Conservation (phyloP, 2,888 invertebrate genomes). For the Petrolisthes manimaculis region DNA sequence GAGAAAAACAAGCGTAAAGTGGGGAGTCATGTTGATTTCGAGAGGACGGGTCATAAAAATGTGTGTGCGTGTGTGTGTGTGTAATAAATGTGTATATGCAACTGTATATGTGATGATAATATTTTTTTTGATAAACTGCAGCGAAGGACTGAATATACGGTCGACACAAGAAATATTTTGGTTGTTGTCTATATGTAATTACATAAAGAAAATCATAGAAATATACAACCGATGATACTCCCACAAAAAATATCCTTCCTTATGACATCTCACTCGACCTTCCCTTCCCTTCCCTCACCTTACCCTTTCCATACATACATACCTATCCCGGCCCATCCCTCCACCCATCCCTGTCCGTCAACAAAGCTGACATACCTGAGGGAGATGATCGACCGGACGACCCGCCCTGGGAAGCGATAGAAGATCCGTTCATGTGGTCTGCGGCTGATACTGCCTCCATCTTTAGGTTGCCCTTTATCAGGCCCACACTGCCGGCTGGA, state of each 20-base stretch:
- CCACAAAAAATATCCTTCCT: neutral
- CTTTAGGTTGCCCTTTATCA: slow-evolving; percentile 52
- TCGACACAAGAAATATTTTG: too few relatives aligned
- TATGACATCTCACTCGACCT: neutral
- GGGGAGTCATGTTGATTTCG: too few relatives aligned
- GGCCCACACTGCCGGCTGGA: slow-evolving; percentile 52
- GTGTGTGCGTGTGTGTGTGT: too few relatives aligned
- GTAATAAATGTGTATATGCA: too few relatives aligned
- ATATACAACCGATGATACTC: too few relatives aligned
- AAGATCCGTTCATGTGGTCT: slow-evolving; percentile 63
- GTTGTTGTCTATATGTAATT: too few relatives aligned
- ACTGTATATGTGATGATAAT: too few relatives aligned
- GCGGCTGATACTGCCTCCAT: slow-evolving; percentile 51
- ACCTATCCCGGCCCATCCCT: neutral
- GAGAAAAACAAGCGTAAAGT: too few relatives aligned
- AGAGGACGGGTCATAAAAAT: too few relatives aligned
- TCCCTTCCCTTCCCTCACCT: neutral
- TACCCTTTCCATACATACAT: neutral
- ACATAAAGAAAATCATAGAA: too few relatives aligned
- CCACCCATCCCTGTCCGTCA: neutral
- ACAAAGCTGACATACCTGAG: slow-evolving; percentile 40
- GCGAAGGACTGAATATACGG: too few relatives aligned
- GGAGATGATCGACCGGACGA: slow-evolving; percentile 65
- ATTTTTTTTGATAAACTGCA: too few relatives aligned
- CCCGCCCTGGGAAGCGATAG: slow-evolving; percentile 64